phyloP scores from a whole-genome alignment of 2,888 invertebrate species.

The Heliconius aoede region DNA sequence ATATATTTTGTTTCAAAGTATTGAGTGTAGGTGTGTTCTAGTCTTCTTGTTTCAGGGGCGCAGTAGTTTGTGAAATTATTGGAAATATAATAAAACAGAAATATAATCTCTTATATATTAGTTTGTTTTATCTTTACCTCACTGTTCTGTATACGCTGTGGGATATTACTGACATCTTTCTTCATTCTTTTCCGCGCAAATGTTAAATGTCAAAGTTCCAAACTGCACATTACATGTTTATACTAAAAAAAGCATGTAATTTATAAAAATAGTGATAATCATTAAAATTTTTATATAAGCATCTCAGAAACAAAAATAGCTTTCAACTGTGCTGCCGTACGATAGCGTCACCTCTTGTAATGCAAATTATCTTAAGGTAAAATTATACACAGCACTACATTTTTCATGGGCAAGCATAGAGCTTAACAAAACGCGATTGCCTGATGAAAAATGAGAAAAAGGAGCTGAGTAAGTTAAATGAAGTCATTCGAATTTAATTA shows the following conservation, averaged over 20 bases:
- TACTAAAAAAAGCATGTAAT: too few species aligned
- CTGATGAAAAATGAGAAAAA: conserved; percentile 3
- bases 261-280: not conserved
- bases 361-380: not conserved
- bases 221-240: too few species aligned
- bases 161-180: not conserved
- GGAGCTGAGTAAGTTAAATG: not conserved
- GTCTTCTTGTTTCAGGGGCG: not conserved
- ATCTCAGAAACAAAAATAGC: not conserved
- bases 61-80: conserved; percentile 8
- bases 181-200: not conserved
- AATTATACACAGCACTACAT: not conserved
- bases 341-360: not conserved
- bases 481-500: conserved; percentile 3
- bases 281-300: not conserved
- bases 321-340: not conserved
- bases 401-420: not conserved
- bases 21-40: not conserved
- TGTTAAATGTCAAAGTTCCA: not conserved
- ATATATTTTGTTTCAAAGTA: conserved; percentile 16
- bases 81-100: not conserved
- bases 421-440: conserved; percentile 5
- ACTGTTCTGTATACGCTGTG: not conserved
- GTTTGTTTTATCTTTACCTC: not conserved
- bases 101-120: not conserved